Evolutionary conservation across 2,113 vertebrate genomes (phyloP), one percentile per base, ranked within the genome.

Genomic region (Syngnathus floridae): DNA sequence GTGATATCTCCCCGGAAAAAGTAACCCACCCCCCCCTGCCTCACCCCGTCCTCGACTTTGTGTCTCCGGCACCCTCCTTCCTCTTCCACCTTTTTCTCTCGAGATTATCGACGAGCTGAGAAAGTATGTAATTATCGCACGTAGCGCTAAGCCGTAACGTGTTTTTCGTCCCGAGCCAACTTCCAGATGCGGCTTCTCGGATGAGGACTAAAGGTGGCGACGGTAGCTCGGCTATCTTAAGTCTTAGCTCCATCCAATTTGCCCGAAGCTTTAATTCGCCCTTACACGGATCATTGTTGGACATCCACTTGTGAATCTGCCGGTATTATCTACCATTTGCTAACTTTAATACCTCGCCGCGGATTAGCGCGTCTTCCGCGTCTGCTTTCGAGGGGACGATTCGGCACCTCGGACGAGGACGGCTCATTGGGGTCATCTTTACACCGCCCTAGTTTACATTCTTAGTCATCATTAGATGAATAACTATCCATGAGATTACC

Each of bases 401-500:
- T 84, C 87, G 86, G 83, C 83, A 85, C 83, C 87, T 76, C 80
- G 84, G 26, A 82, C 85, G 77, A 77, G 78, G 75, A 81, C 70
- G 82, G 80, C 82, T 86, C 79, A 78, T 81, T 75, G 86, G 79
- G 84, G 86, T 88, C 90, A 88, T 81, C 76, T 61, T 31, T 12
- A 72, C 69, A 71, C 79, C 84, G 75, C 77, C 84, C 79, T 84
- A 81, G 84, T 88, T 84, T 83, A 87, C 87, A 82, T 85, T 85
- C 83, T 89, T 85, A 67, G 84, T 88, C 79, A 60, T 90, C 86
- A 89, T 91, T 86, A 91, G 80, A 84, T 64, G 88, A 89, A 87
- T 88, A 91, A 90, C 91, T 90, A 91, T 90, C 88, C 88, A 65
- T 66, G 82, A 88, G 87, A 91, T 91, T 88, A 91, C 77, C 75